Evolutionary conservation across 2,797 vertebrate genomes (phyloP), one percentile per base, ranked within the genome.

Genomic region (Bovichtus diacanthus): DNA sequence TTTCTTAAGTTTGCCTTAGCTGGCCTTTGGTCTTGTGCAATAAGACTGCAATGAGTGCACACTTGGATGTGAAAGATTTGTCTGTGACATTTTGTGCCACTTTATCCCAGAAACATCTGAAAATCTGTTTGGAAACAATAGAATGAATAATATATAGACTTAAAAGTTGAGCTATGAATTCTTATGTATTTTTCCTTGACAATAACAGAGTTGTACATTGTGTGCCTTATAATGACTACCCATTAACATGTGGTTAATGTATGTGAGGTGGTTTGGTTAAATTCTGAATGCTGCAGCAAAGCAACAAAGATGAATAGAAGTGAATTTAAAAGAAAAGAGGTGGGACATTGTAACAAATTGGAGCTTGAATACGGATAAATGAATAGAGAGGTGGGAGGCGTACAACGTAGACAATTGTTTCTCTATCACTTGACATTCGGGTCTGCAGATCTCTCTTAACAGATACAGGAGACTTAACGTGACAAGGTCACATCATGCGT

Each of bases 21-120:
- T 51, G 80, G 58, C 69, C 80, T 86, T 82, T 89, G 78, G 85
- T 90, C 86, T 90, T 87, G 86, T 75, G 87, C 85, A 92, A 83
- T 66, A 88, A 78, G 62, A 19, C 85, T 81, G 83, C 82, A 82
- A 86, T 13, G 59, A 74, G 49, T 61, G 65, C 65, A 74, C 72
- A 75, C 74, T 49, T 62, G 84, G 76, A 84, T 66, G 76, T 74
- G 61, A 81, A 74, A 70, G 64, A 81, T 65, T 54, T 44, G 69
- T 76, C 54, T 31, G 75, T 74, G 74, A 68, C 54, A 86, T 76
- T 82, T 77, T 74, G 55, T 59, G 43, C 44, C 9, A 4, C 58
- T 76, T 80, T 72, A 10, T 36, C 65, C 65, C 16, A 15, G 47
- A 83, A 74, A 78, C 65, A 46, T 71, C 16, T 49, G 27, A 72